Evolutionary conservation across 2,888 invertebrate genomes (phyloP).

Genomic region (Trichopoda pennipes): DNA sequence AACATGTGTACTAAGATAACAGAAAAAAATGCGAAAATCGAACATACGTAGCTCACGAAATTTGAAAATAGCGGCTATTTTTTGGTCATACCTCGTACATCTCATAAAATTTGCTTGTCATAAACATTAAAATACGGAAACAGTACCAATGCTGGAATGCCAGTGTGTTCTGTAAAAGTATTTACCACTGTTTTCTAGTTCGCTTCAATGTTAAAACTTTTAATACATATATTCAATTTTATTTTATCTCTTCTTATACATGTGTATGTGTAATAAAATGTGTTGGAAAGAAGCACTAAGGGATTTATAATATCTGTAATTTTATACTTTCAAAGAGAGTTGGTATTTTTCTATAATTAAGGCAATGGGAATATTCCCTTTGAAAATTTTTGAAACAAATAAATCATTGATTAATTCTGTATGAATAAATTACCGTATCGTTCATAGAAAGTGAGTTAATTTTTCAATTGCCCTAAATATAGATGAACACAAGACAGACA

Average conservation of each 20-base stretch:
- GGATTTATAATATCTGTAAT: slow-evolving; percentile 3
- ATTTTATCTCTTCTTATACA: background rate
- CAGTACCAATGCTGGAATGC: slow-evolving; percentile 57
- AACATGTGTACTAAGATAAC: background rate
- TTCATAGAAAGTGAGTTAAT: no score
- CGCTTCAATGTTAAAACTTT: background rate
- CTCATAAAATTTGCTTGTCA: slow-evolving; percentile 18
- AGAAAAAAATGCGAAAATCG: no score
- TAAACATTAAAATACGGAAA: slow-evolving; percentile 61
- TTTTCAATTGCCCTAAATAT: no score
- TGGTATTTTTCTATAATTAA: slow-evolving; percentile 29
- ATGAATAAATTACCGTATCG: background rate
- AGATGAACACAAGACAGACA: no score
- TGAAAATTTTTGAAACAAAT: background rate
- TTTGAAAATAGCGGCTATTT: no score
- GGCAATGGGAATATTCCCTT: slow-evolving; percentile 36
- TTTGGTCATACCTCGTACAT: no score
- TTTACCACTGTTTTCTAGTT: slow-evolving; percentile 3
- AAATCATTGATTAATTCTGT: background rate
- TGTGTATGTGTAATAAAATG: background rate
- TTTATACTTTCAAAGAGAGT: background rate
- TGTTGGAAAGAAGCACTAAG: background rate
- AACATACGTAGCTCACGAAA: background rate
- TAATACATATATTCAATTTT: slow-evolving; percentile 8
- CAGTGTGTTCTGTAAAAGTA: slow-evolving; percentile 43